Evolutionary conservation across 2,888 invertebrate genomes (phyloP).

Genomic region (Buathra laborator): DNA sequence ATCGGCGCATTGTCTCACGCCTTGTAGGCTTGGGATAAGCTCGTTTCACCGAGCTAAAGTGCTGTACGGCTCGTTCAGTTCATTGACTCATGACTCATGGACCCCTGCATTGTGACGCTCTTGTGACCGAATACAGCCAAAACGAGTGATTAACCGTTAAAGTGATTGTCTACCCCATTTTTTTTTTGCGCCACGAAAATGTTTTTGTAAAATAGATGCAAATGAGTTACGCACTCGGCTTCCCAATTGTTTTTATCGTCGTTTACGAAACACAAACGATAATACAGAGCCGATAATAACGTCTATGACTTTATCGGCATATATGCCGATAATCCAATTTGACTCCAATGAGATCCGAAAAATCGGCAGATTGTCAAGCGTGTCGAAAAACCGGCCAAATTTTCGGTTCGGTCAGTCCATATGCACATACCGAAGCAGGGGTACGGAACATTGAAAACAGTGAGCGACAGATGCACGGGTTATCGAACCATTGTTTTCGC

Average conservation of each 20-base stretch:
- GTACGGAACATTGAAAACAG: slow-evolving; percentile 35
- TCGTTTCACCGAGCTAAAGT: slow-evolving; percentile 40
- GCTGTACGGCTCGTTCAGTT: slow-evolving; percentile 47
- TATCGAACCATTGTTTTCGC: slow-evolving; percentile 76
- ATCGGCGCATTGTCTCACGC: slow-evolving; percentile 63
- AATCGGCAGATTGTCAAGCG: not conserved
- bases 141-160: slow-evolving; percentile 53
- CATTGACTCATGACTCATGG: slow-evolving; percentile 28
- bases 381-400: not conserved
- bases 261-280: not conserved
- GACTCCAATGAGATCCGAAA: no score
- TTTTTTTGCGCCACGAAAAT: not conserved
- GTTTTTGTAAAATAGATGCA: not conserved
- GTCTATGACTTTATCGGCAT: no score
- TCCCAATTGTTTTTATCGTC: not conserved
- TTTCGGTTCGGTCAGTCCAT: slow-evolving; percentile 2
- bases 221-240: not conserved
- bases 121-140: slow-evolving; percentile 46
- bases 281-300: no score
- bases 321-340: no score
- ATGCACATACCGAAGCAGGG: slow-evolving; percentile 23
- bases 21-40: slow-evolving; percentile 37
- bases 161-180: slow-evolving; percentile 22
- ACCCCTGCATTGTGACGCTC: slow-evolving; percentile 51
- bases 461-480: slow-evolving; percentile 76